phyloP scores from a whole-genome alignment of 2,113 vertebrate genomes.

The Corythaixoides concolor region DNA sequence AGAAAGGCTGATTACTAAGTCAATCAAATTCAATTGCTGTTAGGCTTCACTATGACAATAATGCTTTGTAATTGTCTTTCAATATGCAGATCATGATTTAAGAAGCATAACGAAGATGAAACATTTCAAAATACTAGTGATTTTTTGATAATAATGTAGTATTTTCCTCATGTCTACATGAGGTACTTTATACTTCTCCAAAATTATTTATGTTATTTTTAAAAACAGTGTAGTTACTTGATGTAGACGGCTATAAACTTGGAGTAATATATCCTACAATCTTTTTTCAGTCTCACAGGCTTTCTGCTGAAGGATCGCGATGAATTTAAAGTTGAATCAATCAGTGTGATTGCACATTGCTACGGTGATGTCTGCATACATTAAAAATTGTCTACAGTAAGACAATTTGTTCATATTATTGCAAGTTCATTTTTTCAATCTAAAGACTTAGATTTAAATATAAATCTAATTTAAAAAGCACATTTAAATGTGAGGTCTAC shows the following conservation, averaged over 20 bases:
- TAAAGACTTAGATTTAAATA: neutral
- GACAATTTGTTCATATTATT: neutral
- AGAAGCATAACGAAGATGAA: neutral
- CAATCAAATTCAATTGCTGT: neutral
- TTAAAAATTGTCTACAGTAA: neutral
- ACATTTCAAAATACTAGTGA: neutral
- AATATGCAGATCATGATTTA: neutral
- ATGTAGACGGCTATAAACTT: neutral
- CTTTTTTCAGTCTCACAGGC: neutral
- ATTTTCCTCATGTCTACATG: neutral
- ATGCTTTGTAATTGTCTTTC: neutral
- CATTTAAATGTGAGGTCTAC: neutral
- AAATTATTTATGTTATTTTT: neutral
- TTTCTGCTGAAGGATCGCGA: neutral
- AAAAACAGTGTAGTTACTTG: neutral
- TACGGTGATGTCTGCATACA: neutral
- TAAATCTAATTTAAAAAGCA: neutral
- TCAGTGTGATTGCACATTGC: neutral
- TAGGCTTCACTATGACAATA: neutral
- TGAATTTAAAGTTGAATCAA: neutral
- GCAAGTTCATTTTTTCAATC: neutral
- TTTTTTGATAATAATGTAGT: neutral
- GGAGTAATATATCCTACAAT: neutral
- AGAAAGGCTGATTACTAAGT: conserved; percentile 36
- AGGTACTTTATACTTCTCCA: neutral